These are phyloP conservation scores for Pomacea maculata DNA, from an alignment of 1,140 invertebrate genomes.

Conservation along the genomic window DNA sequence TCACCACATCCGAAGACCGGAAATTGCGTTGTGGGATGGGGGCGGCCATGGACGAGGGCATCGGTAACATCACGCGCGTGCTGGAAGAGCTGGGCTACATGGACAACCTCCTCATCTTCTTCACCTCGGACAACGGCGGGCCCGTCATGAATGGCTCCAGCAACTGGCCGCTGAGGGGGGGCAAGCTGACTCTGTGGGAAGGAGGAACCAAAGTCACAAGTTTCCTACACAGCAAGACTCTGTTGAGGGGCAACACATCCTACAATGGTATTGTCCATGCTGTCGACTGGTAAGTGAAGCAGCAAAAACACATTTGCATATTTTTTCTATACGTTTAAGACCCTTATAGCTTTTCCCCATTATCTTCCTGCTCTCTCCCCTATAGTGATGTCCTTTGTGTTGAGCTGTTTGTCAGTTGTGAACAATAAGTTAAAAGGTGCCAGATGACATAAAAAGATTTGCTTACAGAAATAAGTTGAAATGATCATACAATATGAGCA, in stretches of 20 bases:
- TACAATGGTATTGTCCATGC: constrained; percentile 7
- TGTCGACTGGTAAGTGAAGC: neutral
- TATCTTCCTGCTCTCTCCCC: no score
- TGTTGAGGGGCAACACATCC: neutral
- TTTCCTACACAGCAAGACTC: neutral
- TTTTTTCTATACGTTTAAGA: no score
- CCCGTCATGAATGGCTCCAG: neutral
- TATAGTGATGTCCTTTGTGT: no score
- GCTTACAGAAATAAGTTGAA: no score
- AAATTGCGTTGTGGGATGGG: neutral
- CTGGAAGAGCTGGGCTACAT: no score
- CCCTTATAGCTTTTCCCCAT: no score
- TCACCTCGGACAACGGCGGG: neutral
- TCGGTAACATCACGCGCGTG: no score
- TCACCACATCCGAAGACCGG: constrained; percentile 5
- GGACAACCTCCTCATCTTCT: no score
- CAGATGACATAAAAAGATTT: constrained; percentile 48
- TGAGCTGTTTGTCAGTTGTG: neutral
- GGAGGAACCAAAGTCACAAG: constrained; percentile 3
- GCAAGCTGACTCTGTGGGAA: constrained; percentile 15
- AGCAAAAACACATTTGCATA: no score
- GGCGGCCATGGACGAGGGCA: no score
- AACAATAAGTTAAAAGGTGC: constrained; percentile 40
- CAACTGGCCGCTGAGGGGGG: constrained; percentile 14
- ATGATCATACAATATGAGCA: no score